Percentiles rank a stretch among this genome's conserved stretches.
phyloP scores from a whole-genome alignment of 2,113 vertebrate genomes.

The Theropithecus gelada region DNA sequence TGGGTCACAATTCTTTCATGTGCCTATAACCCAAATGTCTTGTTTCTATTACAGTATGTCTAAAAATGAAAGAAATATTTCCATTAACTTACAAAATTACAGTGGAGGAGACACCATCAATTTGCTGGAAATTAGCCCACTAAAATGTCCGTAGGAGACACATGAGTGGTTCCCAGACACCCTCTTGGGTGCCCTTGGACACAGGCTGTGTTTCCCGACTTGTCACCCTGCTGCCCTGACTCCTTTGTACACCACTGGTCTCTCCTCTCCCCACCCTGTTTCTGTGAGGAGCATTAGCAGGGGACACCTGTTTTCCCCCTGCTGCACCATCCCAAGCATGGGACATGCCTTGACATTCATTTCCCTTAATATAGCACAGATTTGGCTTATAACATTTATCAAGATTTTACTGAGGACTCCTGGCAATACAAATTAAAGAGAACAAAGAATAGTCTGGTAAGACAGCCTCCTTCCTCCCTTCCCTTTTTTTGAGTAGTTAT shows the following conservation, averaged over 20 bases:
- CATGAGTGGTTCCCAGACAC: not conserved
- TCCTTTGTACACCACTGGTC: not conserved
- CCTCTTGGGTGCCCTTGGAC: not conserved
- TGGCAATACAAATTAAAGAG: not conserved
- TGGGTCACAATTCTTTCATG: slow-evolving; percentile 7
- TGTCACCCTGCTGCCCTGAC: not conserved
- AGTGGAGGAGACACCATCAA: not conserved
- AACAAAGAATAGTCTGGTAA: not conserved
- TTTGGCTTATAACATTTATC: not conserved
- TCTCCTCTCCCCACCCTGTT: not conserved
- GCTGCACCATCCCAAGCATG: not conserved
- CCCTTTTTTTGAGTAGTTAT: not conserved
- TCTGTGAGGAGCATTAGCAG: not conserved
- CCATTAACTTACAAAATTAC: slow-evolving; percentile 4
- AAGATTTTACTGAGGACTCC: not conserved
- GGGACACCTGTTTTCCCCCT: not conserved
- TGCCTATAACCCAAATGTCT: not conserved
- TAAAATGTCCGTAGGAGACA: not conserved
- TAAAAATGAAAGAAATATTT: slow-evolving; percentile 18
- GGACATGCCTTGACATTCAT: not conserved
- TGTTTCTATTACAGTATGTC: not conserved
- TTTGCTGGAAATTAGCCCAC: not conserved
- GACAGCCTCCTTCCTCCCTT: not conserved
- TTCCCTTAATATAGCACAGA: not conserved
- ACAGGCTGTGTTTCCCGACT: not conserved